These are phyloP conservation scores for Lasaia peninsularis DNA, from an alignment of 1,140 invertebrate species.

Conservation along the genomic window DNA sequence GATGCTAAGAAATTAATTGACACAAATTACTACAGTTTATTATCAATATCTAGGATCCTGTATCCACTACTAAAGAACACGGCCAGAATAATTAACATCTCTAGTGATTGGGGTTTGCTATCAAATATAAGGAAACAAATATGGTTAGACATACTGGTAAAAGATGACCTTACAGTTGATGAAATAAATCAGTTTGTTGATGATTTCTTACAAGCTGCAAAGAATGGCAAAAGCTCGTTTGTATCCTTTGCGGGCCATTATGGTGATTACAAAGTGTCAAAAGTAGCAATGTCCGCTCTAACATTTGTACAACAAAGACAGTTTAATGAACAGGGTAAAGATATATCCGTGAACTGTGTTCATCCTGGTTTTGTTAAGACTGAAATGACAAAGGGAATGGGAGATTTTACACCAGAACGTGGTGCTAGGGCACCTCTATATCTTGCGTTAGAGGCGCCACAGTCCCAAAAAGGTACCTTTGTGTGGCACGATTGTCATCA, in stretches of 20 bases:
- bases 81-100: slow-evolving; percentile 86
- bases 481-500: slow-evolving; percentile 73
- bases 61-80: slow-evolving; percentile 84
- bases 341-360: slow-evolving; percentile 84
- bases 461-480: slow-evolving; percentile 69
- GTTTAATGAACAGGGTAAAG: slow-evolving; percentile 77
- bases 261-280: slow-evolving; percentile 84
- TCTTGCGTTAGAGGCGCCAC: slow-evolving; percentile 68
- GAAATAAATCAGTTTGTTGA: slow-evolving; percentile 84
- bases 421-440: slow-evolving; percentile 75
- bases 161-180: slow-evolving; percentile 75
- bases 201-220: slow-evolving; percentile 66
- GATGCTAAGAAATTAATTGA: slow-evolving; percentile 85
- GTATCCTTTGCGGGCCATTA: slow-evolving; percentile 79
- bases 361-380: slow-evolving; percentile 86
- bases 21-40: slow-evolving; percentile 84
- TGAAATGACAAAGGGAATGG: slow-evolving; percentile 86
- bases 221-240: slow-evolving; percentile 70
- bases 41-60: slow-evolving; percentile 81
- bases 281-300: slow-evolving; percentile 84
- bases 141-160: slow-evolving; percentile 72
- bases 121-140: slow-evolving; percentile 77
- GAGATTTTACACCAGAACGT: slow-evolving; percentile 82
- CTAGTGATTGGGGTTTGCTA: slow-evolving; percentile 83
- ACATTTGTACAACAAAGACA: slow-evolving; percentile 82